Evolutionary conservation across 2,113 vertebrate species (phyloP).

Genomic region (Pao palembangensis): DNA sequence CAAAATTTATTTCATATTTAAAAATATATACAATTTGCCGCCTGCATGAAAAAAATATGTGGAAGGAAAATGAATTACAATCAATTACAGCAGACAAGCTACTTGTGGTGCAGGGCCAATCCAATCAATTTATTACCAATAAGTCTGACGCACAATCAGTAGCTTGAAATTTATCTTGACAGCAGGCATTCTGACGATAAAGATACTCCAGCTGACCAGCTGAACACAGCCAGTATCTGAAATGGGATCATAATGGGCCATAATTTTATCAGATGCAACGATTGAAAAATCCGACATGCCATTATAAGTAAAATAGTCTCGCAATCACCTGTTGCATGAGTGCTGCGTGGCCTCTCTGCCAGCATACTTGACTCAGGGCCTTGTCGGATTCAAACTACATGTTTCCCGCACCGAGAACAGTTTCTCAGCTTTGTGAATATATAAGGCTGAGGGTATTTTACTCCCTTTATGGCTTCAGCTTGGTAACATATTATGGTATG

Average conservation of each 20-base stretch:
- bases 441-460: not conserved
- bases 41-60: no score
- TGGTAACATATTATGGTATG: not conserved
- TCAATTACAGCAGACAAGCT: no score
- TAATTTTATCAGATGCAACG: slow-evolving; percentile 41
- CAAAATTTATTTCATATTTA: no score
- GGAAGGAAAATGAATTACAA: no score
- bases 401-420: not conserved
- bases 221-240: slow-evolving; percentile 46
- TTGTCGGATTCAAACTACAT: not conserved
- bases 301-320: slow-evolving; percentile 33
- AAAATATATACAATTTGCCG: no score
- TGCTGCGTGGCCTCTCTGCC: not conserved
- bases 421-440: slow-evolving; percentile 15
- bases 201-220: slow-evolving; percentile 15
- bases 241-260: slow-evolving; percentile 53
- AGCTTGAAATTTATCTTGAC: slow-evolving; percentile 28
- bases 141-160: slow-evolving; percentile 24
- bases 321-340: slow-evolving; percentile 21
- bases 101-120: not conserved
- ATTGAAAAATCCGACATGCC: slow-evolving; percentile 41
- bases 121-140: slow-evolving; percentile 23
- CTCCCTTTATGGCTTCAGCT: slow-evolving; percentile 12
- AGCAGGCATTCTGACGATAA: slow-evolving; percentile 25
- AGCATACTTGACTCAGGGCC: slow-evolving; percentile 5